Conservation (phyloP, 30 jellyfish, hydroid and myxozoan genomes). For the Haliclystus octoradiatus region DNA sequence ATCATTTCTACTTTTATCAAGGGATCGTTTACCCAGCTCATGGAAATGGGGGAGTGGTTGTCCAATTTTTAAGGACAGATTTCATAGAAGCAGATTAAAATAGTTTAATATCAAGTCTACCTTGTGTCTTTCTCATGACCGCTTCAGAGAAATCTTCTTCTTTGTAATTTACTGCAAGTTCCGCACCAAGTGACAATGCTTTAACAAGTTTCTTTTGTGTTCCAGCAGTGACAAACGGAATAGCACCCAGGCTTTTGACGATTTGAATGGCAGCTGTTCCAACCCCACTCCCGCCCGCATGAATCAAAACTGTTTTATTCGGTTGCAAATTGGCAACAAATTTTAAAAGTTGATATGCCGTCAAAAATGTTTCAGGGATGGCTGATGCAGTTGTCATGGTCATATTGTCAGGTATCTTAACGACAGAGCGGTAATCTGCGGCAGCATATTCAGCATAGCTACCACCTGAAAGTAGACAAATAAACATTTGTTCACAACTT, state of each 20-base stretch:
- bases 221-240: conserved; percentile 89
- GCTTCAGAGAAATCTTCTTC: conserved; percentile 60
- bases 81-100: too few relatives aligned
- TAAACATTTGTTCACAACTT: too few relatives aligned
- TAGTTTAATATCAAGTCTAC: conserved; percentile 25
- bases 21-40: too few relatives aligned
- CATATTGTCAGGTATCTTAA: conserved; percentile 57
- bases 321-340: conserved; percentile 46
- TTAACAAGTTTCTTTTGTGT: conserved; percentile 42
- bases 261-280: conserved; percentile 96
- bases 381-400: conserved; percentile 68
- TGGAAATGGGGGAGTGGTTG: too few relatives aligned
- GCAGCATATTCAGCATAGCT: conserved; percentile 93
- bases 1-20: too few relatives aligned
- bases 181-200: conserved; percentile 86
- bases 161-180: conserved; percentile 59
- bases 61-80: too few relatives aligned
- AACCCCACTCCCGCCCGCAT: conserved; percentile 99
- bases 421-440: conserved; percentile 46
- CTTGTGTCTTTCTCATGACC: conserved; percentile 41
- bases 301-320: conserved; percentile 66
- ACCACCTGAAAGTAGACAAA: conserved; percentile 72
- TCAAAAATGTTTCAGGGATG: conserved; percentile 85
- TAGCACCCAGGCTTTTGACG: conserved; percentile 41
- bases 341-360: conserved; percentile 82